Base-by-base conservation (phyloP, 2,888 invertebrate genomes). In the Harpagoxenus sublaevis region DNA sequence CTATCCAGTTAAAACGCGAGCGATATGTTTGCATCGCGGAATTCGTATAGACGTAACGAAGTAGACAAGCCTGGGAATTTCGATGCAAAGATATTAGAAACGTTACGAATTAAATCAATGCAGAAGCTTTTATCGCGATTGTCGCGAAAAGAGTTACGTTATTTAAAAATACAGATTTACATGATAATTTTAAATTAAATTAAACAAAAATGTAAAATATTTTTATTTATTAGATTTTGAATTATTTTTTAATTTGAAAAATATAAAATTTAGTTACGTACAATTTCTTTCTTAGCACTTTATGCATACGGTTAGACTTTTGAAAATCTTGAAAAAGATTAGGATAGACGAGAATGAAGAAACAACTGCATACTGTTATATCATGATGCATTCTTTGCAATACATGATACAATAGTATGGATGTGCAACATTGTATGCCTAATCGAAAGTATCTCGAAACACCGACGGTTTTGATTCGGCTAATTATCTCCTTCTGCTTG, bases 401-500 rank as follows among this genome's bases (percentile, higher is more conserved):
- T 55, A 8, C 42, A 77, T 42, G 53, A 68, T 42, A 78, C 55
- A 45, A 55, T 31, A 66, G 5, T 6, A 51, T 12, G 8, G 28
- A 62, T n/a, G 35, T 53, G 53, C 42, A 65, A 66, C 28, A 53
- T 65, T 77, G 53, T 39, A 10, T 28, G 66, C 10, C 28, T 51
- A 60, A 68, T 66, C 55, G 63, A 65, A 77, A 65, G 35, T 65
- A 55, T 5, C 55, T 78, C 53, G 68, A 78, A 68, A 68, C 45
- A 23, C 55, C 31, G n/a, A 55, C 39, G 12, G 74, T 60, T 73
- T 60, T 74, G 79, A 73, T 81, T 48, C 55, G 73, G 35, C 60
- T 81, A 48, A 66, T 79, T 81, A 79, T 66, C 28, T 66, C 57
- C 42, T 75, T 51, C n/a, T 73, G 35, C 45, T 28, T 82, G 78